Evolutionary conservation across 92 coral and sea anemone genomes (phyloP).

Genomic region (Porites cylindrica): DNA sequence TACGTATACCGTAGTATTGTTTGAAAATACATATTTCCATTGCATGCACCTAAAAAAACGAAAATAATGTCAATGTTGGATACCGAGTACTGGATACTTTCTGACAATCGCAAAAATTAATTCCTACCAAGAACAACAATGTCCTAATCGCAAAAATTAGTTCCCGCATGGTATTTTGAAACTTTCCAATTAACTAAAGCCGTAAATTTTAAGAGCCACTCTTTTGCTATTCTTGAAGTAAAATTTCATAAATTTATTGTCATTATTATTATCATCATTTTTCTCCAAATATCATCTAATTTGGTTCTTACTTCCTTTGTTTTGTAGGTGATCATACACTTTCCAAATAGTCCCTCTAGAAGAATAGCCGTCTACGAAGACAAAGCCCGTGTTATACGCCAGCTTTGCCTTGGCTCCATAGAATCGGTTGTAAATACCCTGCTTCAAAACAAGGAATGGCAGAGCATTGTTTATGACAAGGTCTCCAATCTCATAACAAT

Average conservation of each 20-base stretch:
- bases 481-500: constrained; percentile 5
- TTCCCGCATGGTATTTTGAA: neutral
- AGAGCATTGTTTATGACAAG: constrained; percentile 18
- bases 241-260: too few species aligned
- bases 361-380: constrained; percentile 21
- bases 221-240: neutral
- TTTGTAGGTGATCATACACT: constrained; percentile 49
- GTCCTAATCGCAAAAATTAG: too few species aligned
- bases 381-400: constrained; percentile 39
- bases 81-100: too few species aligned
- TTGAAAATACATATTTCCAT: too few species aligned
- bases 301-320: neutral
- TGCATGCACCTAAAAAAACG: too few species aligned
- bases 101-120: too few species aligned
- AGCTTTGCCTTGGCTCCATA: constrained; percentile 38
- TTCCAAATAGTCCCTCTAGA: constrained; percentile 38
- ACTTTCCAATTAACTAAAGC: neutral
- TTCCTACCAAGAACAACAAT: too few species aligned
- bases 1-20: too few species aligned
- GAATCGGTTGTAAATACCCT: constrained; percentile 7
- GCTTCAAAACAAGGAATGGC: neutral
- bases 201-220: neutral
- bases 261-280: too few species aligned
- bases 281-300: neutral
- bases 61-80: too few species aligned